Percentiles rank a stretch among this genome's conserved stretches.
Evolutionary conservation across 2,113 vertebrate genomes (phyloP).

Genomic region (Spilogale gracilis): DNA sequence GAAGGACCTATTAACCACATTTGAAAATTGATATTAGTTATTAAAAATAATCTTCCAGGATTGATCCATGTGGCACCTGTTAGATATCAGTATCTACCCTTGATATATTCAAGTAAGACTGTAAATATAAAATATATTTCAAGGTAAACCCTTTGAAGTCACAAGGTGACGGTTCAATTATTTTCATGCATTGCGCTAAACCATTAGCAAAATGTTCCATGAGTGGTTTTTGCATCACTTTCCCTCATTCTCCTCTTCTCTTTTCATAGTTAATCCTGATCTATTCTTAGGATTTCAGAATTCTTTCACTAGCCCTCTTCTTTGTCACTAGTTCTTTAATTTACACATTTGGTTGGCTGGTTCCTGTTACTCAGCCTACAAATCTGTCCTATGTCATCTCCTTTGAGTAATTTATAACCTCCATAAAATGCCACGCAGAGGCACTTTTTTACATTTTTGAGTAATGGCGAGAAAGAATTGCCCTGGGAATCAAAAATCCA

Average conservation of each 20-base stretch:
- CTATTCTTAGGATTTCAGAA: conserved; percentile 79
- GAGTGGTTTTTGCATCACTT: conserved; percentile 66
- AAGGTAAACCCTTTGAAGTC: conserved; percentile 55
- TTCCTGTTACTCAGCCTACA: conserved; percentile 88
- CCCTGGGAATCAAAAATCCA: conserved; percentile 91
- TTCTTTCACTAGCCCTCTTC: conserved; percentile 82
- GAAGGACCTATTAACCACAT: neutral
- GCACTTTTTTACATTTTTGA: conserved; percentile 89
- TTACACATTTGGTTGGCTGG: conserved; percentile 87
- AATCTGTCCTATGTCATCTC: conserved; percentile 92
- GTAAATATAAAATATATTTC: conserved; percentile 45
- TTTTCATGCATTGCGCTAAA: neutral
- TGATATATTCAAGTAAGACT: conserved; percentile 36
- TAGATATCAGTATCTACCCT: neutral
- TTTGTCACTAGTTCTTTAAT: conserved; percentile 86
- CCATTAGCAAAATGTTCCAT: conserved; percentile 6
- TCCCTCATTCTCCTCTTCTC: conserved; percentile 25
- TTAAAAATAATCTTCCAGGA: neutral
- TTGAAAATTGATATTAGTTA: neutral
- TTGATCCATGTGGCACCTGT: neutral
- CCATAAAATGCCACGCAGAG: conserved; percentile 90
- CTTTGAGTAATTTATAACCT: conserved; percentile 90
- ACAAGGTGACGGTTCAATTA: conserved; percentile 42
- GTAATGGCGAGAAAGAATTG: conserved; percentile 90
- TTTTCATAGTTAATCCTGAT: conserved; percentile 76